Percentiles rank a stretch among this genome's conserved stretches.
Evolutionary conservation across 2,113 vertebrate genomes (phyloP).

Genomic region (Amia ocellicauda): DNA sequence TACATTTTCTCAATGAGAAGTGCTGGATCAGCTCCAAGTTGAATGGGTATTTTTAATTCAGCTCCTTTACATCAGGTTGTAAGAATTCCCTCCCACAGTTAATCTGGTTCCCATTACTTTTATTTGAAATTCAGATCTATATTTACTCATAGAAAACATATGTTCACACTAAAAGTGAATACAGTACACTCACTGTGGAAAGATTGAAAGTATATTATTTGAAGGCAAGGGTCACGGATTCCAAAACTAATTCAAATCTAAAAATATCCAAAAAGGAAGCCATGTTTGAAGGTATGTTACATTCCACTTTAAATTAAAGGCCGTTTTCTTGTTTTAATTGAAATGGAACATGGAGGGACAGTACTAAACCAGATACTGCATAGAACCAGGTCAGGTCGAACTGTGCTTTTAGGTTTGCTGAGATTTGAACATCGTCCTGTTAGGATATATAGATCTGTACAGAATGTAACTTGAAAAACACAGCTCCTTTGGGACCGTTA

Average conservation of each 20-base stretch:
- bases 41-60: slow-evolving; percentile 26
- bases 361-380: not conserved
- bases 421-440: too few species aligned
- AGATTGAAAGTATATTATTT: slow-evolving; percentile 17
- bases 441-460: too few species aligned
- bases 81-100: slow-evolving; percentile 25
- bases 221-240: not conserved
- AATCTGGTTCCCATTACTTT: slow-evolving; percentile 77
- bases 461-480: too few species aligned
- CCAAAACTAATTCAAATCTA: not conserved
- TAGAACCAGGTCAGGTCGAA: slow-evolving; percentile 17
- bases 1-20: slow-evolving; percentile 18
- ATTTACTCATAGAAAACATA: slow-evolving; percentile 78
- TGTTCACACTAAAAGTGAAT: slow-evolving; percentile 62
- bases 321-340: not conserved
- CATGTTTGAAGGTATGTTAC: slow-evolving; percentile 11
- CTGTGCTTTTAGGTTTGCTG: too few species aligned
- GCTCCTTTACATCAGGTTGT: slow-evolving; percentile 23
- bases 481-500: too few species aligned
- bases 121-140: slow-evolving; percentile 80
- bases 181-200: slow-evolving; percentile 43
- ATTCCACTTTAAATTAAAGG: slow-evolving; percentile 5
- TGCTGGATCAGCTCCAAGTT: slow-evolving; percentile 20
- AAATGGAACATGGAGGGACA: slow-evolving; percentile 5
- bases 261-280: not conserved